Conservation (phyloP, 37 sponge, comb jelly and placozoan species). For the Corticium candelabrum region DNA sequence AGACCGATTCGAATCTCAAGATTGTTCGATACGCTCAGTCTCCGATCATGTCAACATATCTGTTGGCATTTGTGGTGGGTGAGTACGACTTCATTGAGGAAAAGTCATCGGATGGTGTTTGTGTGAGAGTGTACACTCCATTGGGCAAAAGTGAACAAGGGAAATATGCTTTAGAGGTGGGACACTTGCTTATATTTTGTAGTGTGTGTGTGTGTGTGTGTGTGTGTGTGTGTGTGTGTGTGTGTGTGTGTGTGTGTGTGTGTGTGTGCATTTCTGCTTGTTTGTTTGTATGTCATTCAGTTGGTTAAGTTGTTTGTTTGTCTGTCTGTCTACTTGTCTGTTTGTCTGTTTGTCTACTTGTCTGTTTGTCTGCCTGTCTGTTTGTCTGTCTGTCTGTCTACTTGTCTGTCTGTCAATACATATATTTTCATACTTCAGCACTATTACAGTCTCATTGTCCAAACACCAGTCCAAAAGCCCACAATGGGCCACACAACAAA, state of each 20-base stretch:
- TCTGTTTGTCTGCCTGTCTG: no score
- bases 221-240: not conserved
- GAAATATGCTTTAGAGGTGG: slow-evolving; percentile 62
- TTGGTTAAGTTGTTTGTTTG: no score
- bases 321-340: no score
- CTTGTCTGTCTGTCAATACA: no score
- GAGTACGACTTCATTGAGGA: slow-evolving; percentile 88
- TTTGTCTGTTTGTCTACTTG: no score
- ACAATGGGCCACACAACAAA: no score
- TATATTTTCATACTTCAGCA: no score
- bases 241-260: not conserved
- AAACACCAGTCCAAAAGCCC: no score
- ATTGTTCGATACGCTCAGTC: slow-evolving; percentile 60
- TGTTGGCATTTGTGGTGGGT: slow-evolving; percentile 90
- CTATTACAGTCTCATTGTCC: no score
- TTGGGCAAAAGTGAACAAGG: slow-evolving; percentile 82
- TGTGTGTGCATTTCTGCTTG: not conserved
- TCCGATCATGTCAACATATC: slow-evolving; percentile 86
- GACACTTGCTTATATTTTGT: not conserved
- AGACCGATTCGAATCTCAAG: slow-evolving; percentile 30
- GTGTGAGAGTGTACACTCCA: slow-evolving; percentile 87
- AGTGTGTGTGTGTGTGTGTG: slow-evolving; percentile 1
- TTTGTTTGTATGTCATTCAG: not conserved
- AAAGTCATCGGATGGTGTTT: slow-evolving; percentile 54
- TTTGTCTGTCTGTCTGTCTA: no score